Evolutionary conservation across 2,888 invertebrate species (phyloP).

Genomic region (Limnephilus auricula): DNA sequence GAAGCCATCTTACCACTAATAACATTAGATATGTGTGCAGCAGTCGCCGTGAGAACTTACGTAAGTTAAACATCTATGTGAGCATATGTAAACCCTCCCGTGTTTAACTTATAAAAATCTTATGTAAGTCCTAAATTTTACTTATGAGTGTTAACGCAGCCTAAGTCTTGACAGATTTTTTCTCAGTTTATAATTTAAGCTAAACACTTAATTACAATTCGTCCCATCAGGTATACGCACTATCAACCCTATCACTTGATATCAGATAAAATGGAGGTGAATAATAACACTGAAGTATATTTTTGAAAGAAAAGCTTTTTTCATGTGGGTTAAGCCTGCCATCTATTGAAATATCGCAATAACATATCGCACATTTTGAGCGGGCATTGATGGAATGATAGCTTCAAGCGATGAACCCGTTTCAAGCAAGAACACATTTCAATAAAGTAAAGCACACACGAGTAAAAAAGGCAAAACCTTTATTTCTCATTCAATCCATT

Average conservation of each 20-base stretch:
- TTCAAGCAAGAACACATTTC: neutral
- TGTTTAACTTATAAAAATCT: too few species aligned
- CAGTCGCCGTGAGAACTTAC: too few species aligned
- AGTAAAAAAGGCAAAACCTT: neutral
- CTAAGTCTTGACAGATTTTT: neutral
- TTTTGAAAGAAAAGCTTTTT: slow-evolving; percentile 2
- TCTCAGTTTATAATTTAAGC: neutral
- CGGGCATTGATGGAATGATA: slow-evolving; percentile 39
- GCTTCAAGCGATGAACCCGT: slow-evolving; percentile 32
- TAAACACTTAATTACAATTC: neutral
- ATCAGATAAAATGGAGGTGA: neutral
- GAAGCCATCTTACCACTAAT: too few species aligned
- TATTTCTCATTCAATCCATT: neutral
- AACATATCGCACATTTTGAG: slow-evolving; percentile 35
- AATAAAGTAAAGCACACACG: neutral
- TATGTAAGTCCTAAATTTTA: too few species aligned
- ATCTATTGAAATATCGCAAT: slow-evolving; percentile 44
- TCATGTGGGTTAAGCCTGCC: slow-evolving; percentile 19
- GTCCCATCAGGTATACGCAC: neutral
- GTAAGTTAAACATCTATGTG: too few species aligned
- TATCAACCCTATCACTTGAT: neutral
- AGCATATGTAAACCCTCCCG: too few species aligned
- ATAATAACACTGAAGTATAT: neutral
- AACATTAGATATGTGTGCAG: too few species aligned
- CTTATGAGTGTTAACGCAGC: too few species aligned